These are phyloP conservation scores for Cephus nigrinus DNA, from an alignment of 2,888 invertebrate genomes.

Conservation along the genomic window DNA sequence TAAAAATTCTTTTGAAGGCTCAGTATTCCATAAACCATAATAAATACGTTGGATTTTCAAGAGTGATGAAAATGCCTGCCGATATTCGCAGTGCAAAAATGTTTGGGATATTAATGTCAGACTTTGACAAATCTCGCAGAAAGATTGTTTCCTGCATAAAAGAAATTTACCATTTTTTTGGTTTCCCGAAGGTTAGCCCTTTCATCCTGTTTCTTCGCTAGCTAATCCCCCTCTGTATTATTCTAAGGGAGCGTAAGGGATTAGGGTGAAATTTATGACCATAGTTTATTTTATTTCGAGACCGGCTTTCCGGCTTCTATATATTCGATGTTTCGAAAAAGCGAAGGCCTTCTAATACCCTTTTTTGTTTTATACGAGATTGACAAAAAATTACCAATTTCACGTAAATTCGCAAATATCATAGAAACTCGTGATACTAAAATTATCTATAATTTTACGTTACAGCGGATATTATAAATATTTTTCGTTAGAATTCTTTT, in stretches of 20 bases:
- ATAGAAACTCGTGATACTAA: background rate
- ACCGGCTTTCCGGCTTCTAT: background rate
- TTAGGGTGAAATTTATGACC: background rate
- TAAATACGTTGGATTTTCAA: background rate
- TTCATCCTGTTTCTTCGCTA: background rate
- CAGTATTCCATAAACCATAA: background rate
- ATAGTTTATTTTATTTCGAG: background rate
- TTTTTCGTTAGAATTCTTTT: background rate
- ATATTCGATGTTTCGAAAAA: background rate
- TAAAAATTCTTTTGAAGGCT: background rate
- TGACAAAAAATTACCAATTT: background rate
- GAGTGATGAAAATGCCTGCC: background rate
- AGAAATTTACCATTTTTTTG: background rate
- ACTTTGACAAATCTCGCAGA: background rate
- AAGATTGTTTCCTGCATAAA: background rate
- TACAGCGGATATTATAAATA: background rate
- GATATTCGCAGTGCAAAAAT: background rate
- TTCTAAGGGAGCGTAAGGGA: background rate
- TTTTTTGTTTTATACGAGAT: background rate
- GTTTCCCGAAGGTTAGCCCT: background rate
- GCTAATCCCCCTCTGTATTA: background rate
- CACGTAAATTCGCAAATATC: background rate
- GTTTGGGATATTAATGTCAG: background rate
- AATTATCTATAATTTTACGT: too few relatives aligned
- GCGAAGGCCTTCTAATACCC: background rate